Evolutionary conservation across 2,797 vertebrate genomes (phyloP), one percentile per base, ranked within the genome.

Genomic region (Alosa sapidissima): DNA sequence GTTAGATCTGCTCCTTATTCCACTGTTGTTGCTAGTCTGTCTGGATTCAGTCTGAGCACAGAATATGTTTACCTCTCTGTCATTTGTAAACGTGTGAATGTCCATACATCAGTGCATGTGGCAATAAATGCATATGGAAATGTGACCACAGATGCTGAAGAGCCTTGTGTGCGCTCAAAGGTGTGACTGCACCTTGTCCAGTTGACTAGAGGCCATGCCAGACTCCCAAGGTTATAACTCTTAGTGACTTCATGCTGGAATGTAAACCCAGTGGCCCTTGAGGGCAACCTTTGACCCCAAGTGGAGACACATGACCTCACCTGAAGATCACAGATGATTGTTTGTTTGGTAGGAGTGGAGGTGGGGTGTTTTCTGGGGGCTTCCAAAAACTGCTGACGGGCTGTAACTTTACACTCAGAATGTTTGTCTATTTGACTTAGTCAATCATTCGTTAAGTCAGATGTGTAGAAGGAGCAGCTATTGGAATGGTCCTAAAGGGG

Each of bases 251-350:
- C 60, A 82, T 16, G 5, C 21, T 81, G 81, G 84, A 88, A 90
- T 87, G 85, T 89, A 84, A 85, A 89, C 84, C 86, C 14, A 45
- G 51, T 47, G 85, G 86, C 81, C 82, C 48, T 10, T 28, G 82
- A 82, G 81, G 47, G 9, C 82, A 82, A 86, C 72, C 81, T 88
- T 82, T 87, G 62, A 86, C 85, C 68, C 68, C 81, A 72, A 72
- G 48, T 49, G 86, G 83, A 82, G 52, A 82, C 72, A 87, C 48
- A 62, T 82, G 33, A 58, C 41, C 24, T 85, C 36, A 72, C 55
- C 47, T 82, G 58, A 72, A 75, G 11, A 85, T 85, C 81, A 84
- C 28, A 85, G 84, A 68, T 51, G 33, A 41, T 81, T 36, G 36
- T 52, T 72, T 48, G 55, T 65, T 52, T 85, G 81, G 45, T 87